These are phyloP conservation scores for Litoditis marina DNA, from an alignment of 2,888 invertebrate species.

Conservation along the genomic window DNA sequence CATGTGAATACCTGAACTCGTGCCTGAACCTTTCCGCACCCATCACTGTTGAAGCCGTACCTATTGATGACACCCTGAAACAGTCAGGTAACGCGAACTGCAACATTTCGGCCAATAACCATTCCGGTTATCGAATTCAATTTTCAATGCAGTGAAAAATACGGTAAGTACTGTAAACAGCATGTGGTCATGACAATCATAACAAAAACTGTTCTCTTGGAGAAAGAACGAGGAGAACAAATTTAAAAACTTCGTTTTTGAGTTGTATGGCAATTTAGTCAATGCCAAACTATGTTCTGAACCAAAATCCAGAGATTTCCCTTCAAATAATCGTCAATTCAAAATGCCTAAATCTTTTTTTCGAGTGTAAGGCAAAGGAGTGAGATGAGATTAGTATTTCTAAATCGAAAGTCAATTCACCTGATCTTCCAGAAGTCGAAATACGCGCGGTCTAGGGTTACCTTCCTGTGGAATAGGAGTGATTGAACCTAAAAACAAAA, in stretches of 20 bases:
- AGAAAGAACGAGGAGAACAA: no score
- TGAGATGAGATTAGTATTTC: no score
- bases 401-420: conserved; percentile 73
- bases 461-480: conserved; percentile 90
- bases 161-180: no score
- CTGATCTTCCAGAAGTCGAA: conserved; percentile 78
- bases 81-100: no score
- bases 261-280: no score
- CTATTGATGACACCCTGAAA: conserved; percentile 58
- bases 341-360: no score
- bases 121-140: neutral
- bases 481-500: conserved; percentile 78
- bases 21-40: conserved; percentile 68
- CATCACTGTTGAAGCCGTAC: conserved; percentile 93
- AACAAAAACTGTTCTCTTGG: neutral
- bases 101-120: neutral
- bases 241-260: no score
- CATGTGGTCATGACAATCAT: no score
- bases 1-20: conserved; percentile 45
- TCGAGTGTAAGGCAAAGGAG: no score
- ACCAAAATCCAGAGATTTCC: neutral
- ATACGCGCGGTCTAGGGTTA: conserved; percentile 87
- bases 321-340: neutral
- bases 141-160: no score
- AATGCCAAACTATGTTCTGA: neutral